A percentile compares a stretch with the other conserved stretches of the same genome.
These are phyloP conservation scores for Himalopsyche anomala DNA, from an alignment of 2,888 invertebrate genomes.

Conservation along the genomic window DNA sequence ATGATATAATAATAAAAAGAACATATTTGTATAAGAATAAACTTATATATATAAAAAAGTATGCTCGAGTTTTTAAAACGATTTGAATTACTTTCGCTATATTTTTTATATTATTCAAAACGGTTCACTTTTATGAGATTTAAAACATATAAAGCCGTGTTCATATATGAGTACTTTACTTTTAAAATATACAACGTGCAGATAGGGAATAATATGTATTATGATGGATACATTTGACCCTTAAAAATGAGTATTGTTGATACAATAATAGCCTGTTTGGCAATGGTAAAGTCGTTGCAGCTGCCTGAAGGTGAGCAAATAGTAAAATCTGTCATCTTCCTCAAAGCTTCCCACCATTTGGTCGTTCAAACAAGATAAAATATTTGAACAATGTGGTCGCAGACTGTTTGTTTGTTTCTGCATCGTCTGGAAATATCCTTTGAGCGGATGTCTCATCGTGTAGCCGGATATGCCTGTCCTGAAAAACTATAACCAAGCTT, in stretches of 20 bases:
- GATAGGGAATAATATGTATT: too few species aligned
- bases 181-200: too few species aligned
- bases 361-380: slow-evolving; percentile 63
- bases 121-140: too few species aligned
- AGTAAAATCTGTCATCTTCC: slow-evolving; percentile 59
- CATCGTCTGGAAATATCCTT: slow-evolving; percentile 59
- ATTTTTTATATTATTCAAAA: too few species aligned
- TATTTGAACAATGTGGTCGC: slow-evolving; percentile 64
- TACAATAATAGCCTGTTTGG: slow-evolving; percentile 24
- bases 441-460: slow-evolving; percentile 43
- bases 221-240: too few species aligned
- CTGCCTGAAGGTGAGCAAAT: slow-evolving; percentile 57
- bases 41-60: too few species aligned
- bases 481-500: background rate
- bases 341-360: slow-evolving; percentile 59
- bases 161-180: too few species aligned
- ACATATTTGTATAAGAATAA: too few species aligned
- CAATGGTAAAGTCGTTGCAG: slow-evolving; percentile 49
- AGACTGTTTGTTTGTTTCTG: slow-evolving; percentile 62
- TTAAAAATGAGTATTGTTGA: background rate
- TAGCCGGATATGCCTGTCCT: slow-evolving; percentile 21
- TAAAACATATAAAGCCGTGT: too few species aligned
- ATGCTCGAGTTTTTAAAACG: too few species aligned
- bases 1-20: too few species aligned
- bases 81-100: too few species aligned